phyloP scores from a whole-genome alignment of 2,113 vertebrate genomes.

The Acrocephalus arundinaceus region DNA sequence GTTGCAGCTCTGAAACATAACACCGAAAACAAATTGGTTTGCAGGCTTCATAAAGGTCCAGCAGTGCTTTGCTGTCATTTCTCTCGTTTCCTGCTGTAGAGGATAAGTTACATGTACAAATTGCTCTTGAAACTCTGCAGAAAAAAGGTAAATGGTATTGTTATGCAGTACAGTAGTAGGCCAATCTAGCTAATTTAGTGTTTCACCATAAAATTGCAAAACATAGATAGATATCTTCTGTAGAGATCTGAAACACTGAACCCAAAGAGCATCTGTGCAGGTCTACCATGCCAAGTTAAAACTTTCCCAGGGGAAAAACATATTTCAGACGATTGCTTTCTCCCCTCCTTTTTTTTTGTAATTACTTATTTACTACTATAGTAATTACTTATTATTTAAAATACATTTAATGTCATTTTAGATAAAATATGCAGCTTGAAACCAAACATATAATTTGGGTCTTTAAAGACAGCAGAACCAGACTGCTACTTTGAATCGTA shows the following conservation, averaged over 20 bases:
- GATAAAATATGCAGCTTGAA: neutral
- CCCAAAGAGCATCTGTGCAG: neutral
- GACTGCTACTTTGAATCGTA: neutral
- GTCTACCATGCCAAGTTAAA: neutral
- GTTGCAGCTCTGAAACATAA: neutral
- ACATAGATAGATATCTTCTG: neutral
- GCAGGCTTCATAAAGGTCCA: neutral
- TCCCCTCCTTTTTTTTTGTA: neutral
- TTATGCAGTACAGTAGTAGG: neutral
- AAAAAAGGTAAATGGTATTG: neutral
- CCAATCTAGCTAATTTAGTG: neutral
- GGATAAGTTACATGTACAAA: accelerated
- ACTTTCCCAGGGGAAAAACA: neutral
- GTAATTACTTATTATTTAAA: neutral
- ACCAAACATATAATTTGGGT: neutral
- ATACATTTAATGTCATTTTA: neutral
- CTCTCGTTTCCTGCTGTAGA: neutral
- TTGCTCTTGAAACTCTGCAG: neutral
- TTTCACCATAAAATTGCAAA: neutral
- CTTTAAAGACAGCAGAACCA: neutral
- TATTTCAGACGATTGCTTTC: neutral
- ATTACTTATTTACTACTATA: neutral
- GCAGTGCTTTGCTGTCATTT: neutral
- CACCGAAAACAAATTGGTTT: neutral
- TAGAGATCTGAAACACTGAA: neutral